phyloP scores from a whole-genome alignment of 2,888 invertebrate species.

The Lasioglossum vierecki region DNA sequence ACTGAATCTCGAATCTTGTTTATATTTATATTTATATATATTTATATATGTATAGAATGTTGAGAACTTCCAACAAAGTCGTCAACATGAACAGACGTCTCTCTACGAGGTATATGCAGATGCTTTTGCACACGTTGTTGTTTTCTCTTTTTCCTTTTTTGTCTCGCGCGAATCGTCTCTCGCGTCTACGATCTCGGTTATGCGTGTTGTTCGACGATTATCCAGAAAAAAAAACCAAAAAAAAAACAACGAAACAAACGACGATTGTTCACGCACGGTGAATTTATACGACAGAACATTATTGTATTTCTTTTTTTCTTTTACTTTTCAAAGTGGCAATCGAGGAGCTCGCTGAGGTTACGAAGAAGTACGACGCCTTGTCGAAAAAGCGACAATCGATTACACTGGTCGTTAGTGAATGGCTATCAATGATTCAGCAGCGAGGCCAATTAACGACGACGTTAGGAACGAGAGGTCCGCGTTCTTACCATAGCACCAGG shows the following conservation, averaged over 20 bases:
- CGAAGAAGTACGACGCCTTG: constrained; percentile 44
- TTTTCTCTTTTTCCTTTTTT: constrained; percentile 16
- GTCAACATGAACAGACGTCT: constrained; percentile 36
- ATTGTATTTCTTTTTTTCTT: constrained; percentile 9
- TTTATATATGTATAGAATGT: constrained; percentile 23
- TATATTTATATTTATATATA: constrained; percentile 9
- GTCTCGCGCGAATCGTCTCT: neutral
- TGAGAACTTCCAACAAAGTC: constrained; percentile 26
- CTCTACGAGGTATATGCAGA: constrained; percentile 23
- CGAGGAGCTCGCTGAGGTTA: constrained; percentile 41
- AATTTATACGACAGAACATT: constrained; percentile 34
- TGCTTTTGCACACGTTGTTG: constrained; percentile 26
- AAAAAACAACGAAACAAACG: neutral
- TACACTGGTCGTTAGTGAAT: constrained; percentile 65
- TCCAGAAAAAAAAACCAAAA: neutral
- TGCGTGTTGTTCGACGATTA: constrained; percentile 14
- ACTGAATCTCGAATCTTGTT: constrained; percentile 30
- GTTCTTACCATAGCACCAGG: constrained; percentile 91
- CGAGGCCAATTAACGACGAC: constrained; percentile 79
- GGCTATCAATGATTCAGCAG: constrained; percentile 76
- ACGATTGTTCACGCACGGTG: constrained; percentile 40
- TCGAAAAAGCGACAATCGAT: constrained; percentile 44
- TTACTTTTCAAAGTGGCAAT: constrained; percentile 49
- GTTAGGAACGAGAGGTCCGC: constrained; percentile 82
- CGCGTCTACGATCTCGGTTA: neutral